A percentile compares a stretch with the other conserved stretches of the same genome.
Evolutionary conservation across 35 echinoderm and acorn worm species (phyloP).

Genomic region (Heliocidaris erythrogramma): DNA sequence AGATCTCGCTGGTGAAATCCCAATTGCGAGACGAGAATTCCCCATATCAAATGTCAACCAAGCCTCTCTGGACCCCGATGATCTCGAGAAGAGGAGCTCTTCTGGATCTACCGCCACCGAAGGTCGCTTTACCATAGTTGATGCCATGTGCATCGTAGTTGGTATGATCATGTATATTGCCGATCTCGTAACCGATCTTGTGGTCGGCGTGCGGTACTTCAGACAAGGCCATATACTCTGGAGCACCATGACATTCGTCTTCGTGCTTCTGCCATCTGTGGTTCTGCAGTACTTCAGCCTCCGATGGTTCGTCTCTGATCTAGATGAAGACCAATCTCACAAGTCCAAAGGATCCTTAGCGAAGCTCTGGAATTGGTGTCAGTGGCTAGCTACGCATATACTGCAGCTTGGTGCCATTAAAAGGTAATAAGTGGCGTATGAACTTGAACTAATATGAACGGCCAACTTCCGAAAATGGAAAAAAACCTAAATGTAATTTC

Average conservation of each 20-base stretch:
- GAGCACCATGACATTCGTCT: constrained; percentile 80
- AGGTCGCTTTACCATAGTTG: constrained; percentile 45
- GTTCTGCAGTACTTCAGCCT: constrained; percentile 51
- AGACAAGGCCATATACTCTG: constrained; percentile 47
- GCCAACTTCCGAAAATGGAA: no score
- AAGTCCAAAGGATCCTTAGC: not conserved
- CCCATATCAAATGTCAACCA: no score
- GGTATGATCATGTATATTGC: constrained; percentile 84
- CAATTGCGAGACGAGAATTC: no score
- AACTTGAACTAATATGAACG: no score
- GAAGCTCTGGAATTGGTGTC: constrained; percentile 64
- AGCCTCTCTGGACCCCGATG: no score
- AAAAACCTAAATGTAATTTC: no score
- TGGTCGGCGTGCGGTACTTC: constrained; percentile 71
- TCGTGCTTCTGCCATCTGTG: constrained; percentile 76
- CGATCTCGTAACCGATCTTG: constrained; percentile 76
- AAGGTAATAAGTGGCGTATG: constrained; percentile 38
- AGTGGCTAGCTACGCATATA: constrained; percentile 72
- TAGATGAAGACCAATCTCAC: not conserved
- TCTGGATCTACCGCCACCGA: no score
- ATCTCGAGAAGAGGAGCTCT: no score
- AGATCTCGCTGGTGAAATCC: no score
- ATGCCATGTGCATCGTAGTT: constrained; percentile 72
- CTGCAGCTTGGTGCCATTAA: constrained; percentile 84
- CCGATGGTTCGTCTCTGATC: constrained; percentile 74